A percentile compares a stretch with the other conserved stretches of the same genome.
Conservation (phyloP, 2,797 vertebrate species). For the Oreochromis grahami region DNA sequence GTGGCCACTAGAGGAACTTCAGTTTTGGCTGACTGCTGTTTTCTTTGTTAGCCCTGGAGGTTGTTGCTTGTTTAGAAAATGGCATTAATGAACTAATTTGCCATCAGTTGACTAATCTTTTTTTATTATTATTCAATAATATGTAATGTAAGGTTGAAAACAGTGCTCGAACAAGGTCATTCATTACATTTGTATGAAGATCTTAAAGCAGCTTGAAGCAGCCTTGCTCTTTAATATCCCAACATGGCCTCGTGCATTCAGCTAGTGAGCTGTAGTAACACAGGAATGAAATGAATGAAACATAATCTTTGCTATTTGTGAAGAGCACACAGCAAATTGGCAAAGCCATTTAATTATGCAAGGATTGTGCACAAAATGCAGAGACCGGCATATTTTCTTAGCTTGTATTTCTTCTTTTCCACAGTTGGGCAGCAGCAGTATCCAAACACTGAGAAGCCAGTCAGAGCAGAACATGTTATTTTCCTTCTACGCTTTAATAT, state of each 20-base stretch:
- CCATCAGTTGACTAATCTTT: not conserved
- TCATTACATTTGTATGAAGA: not conserved
- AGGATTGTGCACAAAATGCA: not conserved
- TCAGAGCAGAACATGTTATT: not conserved
- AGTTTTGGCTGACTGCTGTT: not conserved
- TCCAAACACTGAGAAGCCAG: not conserved
- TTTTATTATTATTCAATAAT: not conserved
- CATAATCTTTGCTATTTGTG: not conserved
- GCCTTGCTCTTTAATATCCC: not conserved
- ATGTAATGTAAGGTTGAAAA: not conserved
- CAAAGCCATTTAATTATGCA: not conserved
- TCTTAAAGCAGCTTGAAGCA: not conserved
- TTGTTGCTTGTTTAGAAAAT: not conserved
- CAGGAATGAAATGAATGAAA: not conserved
- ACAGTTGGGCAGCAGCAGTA: not conserved
- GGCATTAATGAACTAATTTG: not conserved
- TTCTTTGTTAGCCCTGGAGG: not conserved
- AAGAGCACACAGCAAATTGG: not conserved
- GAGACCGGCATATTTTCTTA: not conserved
- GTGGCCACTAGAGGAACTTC: not conserved
- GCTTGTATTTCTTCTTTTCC: not conserved
- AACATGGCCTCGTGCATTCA: not conserved
- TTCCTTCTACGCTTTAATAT: not conserved
- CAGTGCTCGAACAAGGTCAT: rapidly evolving
- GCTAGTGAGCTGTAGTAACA: not conserved